Evolutionary conservation across 2,888 invertebrate genomes (phyloP).

Genomic region (Taenaris catops): DNA sequence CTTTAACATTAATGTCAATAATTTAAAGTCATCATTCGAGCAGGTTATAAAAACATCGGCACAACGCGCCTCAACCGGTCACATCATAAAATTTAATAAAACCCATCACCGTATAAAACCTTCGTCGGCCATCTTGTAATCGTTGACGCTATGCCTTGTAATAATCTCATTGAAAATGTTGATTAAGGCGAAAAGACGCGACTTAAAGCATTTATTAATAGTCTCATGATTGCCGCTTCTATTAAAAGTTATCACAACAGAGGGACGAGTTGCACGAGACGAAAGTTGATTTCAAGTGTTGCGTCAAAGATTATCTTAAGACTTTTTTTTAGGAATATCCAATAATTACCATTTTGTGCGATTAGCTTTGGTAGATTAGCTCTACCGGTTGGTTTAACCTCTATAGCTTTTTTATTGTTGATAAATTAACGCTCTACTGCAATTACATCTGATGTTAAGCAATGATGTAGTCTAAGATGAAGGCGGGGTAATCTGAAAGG

Average conservation of each 20-base stretch:
- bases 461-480: no score
- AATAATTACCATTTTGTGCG: no score
- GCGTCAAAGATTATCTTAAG: constrained; percentile 33
- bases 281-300: constrained; percentile 28
- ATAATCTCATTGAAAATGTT: constrained; percentile 63
- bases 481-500: no score
- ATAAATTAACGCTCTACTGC: no score
- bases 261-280: constrained; percentile 37
- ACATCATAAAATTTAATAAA: constrained; percentile 43
- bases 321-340: no score
- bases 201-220: constrained; percentile 51
- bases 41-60: constrained; percentile 19
- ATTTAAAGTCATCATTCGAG: constrained; percentile 23
- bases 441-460: no score
- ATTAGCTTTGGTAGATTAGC: no score
- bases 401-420: no score
- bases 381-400: no score
- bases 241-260: constrained; percentile 57
- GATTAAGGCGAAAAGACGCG: constrained; percentile 56
- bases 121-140: constrained; percentile 35
- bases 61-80: constrained; percentile 13
- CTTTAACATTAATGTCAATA: constrained; percentile 19
- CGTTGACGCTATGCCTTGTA: constrained; percentile 36
- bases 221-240: constrained; percentile 55
- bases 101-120: constrained; percentile 28